A percentile compares a stretch with the other conserved stretches of the same genome.
Evolutionary conservation across 2,113 vertebrate species (phyloP).

Genomic region (Tenebrosternarchus preto): DNA sequence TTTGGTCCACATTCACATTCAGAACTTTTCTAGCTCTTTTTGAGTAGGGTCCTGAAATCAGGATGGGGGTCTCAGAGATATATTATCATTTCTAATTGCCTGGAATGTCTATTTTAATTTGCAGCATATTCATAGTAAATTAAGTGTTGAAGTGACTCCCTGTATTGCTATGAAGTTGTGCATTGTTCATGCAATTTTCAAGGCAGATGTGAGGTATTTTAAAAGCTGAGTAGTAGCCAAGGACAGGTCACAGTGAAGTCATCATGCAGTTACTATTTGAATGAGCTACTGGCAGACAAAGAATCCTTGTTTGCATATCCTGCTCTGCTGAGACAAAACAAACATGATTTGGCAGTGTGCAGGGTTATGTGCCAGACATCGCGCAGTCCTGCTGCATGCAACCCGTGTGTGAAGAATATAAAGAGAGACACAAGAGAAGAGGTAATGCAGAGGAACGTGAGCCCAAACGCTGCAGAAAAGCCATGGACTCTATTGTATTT

Average conservation of each 20-base stretch:
- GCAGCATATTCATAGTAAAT: slow-evolving; percentile 14
- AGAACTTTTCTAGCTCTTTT: slow-evolving; percentile 38
- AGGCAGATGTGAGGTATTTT: background rate
- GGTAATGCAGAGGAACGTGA: too few relatives aligned
- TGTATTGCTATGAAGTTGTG: background rate
- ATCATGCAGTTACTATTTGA: too few relatives aligned
- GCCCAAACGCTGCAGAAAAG: too few relatives aligned
- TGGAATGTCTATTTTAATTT: slow-evolving; percentile 26
- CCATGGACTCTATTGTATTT: too few relatives aligned
- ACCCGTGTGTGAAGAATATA: too few relatives aligned
- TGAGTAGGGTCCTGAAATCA: slow-evolving; percentile 56
- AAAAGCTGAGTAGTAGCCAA: background rate
- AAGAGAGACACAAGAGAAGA: too few relatives aligned
- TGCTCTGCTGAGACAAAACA: too few relatives aligned
- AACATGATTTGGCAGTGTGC: too few relatives aligned
- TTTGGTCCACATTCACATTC: slow-evolving; percentile 47
- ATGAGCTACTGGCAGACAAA: too few relatives aligned
- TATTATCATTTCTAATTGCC: slow-evolving; percentile 46
- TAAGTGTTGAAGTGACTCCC: background rate
- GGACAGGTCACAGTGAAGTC: background rate
- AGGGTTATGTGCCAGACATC: too few relatives aligned
- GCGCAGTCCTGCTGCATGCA: too few relatives aligned
- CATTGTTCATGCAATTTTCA: background rate
- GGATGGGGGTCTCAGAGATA: slow-evolving; percentile 63
- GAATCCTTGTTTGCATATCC: too few relatives aligned